Base-by-base conservation (phyloP, 2,113 vertebrate species). In the Semicossyphus pulcher region DNA sequence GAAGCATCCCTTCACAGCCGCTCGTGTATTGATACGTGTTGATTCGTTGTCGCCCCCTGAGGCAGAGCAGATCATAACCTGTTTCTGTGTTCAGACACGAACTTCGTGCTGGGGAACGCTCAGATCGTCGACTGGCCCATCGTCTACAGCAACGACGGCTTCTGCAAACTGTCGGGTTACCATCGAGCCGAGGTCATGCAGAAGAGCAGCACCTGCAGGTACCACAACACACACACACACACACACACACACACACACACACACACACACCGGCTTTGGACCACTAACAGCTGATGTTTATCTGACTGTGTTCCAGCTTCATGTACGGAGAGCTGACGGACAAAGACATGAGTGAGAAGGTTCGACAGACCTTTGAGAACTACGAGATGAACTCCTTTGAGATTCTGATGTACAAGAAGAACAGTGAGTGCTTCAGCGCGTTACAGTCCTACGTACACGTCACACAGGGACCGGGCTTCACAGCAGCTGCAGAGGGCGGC, bases 41-140 rank as follows among this genome's bases (percentile, higher is more conserved):
- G n/a, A n/a, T n/a, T n/a, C n/a, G n/a, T n/a, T n/a, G n/a, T n/a
- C n/a, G n/a, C n/a, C n/a, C n/a, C n/a, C n/a, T n/a, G n/a, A n/a
- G n/a, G n/a, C n/a, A n/a, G n/a, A n/a, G n/a, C n/a, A n/a, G n/a
- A n/a, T n/a, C n/a, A n/a, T n/a, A n/a, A n/a, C 36, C 10, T 1
- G 15, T 11, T 1, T 34, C 7, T 77, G 16, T 72, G 39, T 0
- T 21, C 95, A 98, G 97, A 99, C 86, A 98, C 97, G 21, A 99
- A 98, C 87, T 98, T 99, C 88, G 97, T 98, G 64, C 87, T 99
- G 95, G 97, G 97, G 45, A 99, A 99, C 80, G 97, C 97, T 74
- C 97, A 99, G 93, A 99, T 99, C 54, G 96, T 99, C 86, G 97
- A 98, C 92, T 99, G 97, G 97, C 97, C 97, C 0, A 95, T 99